Conservation (phyloP, 2,888 invertebrate genomes). For the Endotricha flammealis region DNA sequence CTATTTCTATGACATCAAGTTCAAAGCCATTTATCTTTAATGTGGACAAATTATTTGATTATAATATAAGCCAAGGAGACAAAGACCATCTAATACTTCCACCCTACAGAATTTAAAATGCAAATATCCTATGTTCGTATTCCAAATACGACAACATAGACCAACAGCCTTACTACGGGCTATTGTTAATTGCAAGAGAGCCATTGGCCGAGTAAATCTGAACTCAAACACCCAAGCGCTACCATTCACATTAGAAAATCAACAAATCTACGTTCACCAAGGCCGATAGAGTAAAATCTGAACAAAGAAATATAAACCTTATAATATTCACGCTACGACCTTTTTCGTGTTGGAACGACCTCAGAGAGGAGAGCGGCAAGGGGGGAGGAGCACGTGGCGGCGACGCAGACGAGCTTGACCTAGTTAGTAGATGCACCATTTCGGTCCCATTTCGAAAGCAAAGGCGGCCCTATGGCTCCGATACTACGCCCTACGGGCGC, state of each 20-base stretch:
- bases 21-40: too few species aligned
- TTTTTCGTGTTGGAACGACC: slow-evolving; percentile 25
- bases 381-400: slow-evolving; percentile 59
- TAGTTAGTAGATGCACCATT: slow-evolving; percentile 71
- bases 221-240: slow-evolving; percentile 31
- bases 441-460: slow-evolving; percentile 60
- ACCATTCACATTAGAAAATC: slow-evolving; percentile 34
- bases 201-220: slow-evolving; percentile 25
- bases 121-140: slow-evolving; percentile 28
- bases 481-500: slow-evolving; percentile 27
- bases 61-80: slow-evolving; percentile 3
- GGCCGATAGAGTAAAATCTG: slow-evolving; percentile 33
- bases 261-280: slow-evolving; percentile 35
- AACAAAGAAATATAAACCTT: slow-evolving; percentile 38
- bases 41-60: neutral
- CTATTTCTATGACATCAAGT: too few species aligned
- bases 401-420: slow-evolving; percentile 70
- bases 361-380: slow-evolving; percentile 20
- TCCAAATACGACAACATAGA: slow-evolving; percentile 27
- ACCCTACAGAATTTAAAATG: slow-evolving; percentile 34
- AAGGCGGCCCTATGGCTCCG: slow-evolving; percentile 51
- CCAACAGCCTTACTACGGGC: slow-evolving; percentile 26
- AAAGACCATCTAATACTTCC: slow-evolving; percentile 26
- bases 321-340: slow-evolving; percentile 24
- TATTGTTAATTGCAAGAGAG: slow-evolving; percentile 33